Percentiles rank a stretch among this genome's conserved stretches.
Evolutionary conservation across 2,113 vertebrate genomes (phyloP).

Genomic region (Prionailurus viverrinus): DNA sequence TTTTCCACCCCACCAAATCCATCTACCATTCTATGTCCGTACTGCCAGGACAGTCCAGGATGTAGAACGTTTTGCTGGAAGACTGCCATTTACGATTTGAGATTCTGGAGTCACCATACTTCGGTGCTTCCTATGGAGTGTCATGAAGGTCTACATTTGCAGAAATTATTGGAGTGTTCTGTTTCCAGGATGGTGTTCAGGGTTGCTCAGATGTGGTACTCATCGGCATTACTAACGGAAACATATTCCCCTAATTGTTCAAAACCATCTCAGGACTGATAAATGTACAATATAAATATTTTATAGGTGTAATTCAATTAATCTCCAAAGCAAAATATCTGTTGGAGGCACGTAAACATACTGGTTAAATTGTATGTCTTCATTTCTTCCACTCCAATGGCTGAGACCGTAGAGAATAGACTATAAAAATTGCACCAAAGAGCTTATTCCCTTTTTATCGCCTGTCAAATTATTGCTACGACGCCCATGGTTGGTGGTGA

Average conservation of each 20-base stretch:
- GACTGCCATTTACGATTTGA: rapidly evolving
- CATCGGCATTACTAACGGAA: conserved; percentile 57
- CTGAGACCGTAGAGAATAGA: conserved; percentile 78
- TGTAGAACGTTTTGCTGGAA: too few species aligned
- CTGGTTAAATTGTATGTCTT: conserved; percentile 86
- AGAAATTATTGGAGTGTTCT: not conserved
- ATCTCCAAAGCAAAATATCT: conserved; percentile 82
- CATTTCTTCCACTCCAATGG: conserved; percentile 87
- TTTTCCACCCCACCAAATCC: too few species aligned
- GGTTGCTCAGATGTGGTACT: not conserved
- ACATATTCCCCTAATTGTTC: conserved; percentile 65
- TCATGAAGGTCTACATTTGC: not conserved
- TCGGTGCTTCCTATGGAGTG: not conserved
- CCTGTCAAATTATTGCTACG: conserved; percentile 88
- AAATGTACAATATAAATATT: conserved; percentile 61
- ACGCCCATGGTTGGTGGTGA: conserved; percentile 84
- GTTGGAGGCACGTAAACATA: conserved; percentile 85
- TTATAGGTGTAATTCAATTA: conserved; percentile 86
- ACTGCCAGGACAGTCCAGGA: rapidly evolving
- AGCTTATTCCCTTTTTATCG: conserved; percentile 86
- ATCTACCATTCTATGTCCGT: rapidly evolving
- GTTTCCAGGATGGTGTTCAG: not conserved
- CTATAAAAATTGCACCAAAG: conserved; percentile 83
- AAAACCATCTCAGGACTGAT: conserved; percentile 74
- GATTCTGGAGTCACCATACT: not conserved